Evolutionary conservation across 2,888 invertebrate genomes (phyloP).

Genomic region (Yponomeuta sedellus): DNA sequence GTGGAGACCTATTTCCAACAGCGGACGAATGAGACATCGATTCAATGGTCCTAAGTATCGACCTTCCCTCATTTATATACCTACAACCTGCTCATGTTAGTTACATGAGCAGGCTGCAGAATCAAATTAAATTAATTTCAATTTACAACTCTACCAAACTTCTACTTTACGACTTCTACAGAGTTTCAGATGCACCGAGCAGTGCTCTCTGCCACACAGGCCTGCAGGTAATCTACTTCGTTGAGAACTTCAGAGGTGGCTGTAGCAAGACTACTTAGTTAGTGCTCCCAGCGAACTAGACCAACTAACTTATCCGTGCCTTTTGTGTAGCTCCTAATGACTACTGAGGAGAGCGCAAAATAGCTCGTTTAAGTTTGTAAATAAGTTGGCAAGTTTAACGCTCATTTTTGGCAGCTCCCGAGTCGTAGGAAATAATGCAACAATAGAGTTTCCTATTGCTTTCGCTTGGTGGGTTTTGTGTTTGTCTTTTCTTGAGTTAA

Average conservation of each 20-base stretch:
- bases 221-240: not conserved
- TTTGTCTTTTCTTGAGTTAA: not conserved
- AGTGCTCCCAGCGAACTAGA: not conserved
- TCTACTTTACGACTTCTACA: no score
- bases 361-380: not conserved
- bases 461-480: not conserved
- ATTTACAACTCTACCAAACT: not conserved
- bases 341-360: not conserved
- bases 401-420: slow-evolving; percentile 1
- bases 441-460: slow-evolving; percentile 1
- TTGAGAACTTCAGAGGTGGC: not conserved
- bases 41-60: no score
- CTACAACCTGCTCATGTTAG: no score
- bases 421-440: not conserved
- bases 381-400: not conserved
- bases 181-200: not conserved
- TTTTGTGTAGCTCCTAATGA: not conserved
- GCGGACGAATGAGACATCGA: no score
- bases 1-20: no score
- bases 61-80: no score
- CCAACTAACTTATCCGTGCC: not conserved
- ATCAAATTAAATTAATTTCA: not conserved
- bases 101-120: no score
- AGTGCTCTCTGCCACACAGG: not conserved
- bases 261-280: not conserved